Conservation (phyloP, 2,113 vertebrate species). For the Albula goreensis region DNA sequence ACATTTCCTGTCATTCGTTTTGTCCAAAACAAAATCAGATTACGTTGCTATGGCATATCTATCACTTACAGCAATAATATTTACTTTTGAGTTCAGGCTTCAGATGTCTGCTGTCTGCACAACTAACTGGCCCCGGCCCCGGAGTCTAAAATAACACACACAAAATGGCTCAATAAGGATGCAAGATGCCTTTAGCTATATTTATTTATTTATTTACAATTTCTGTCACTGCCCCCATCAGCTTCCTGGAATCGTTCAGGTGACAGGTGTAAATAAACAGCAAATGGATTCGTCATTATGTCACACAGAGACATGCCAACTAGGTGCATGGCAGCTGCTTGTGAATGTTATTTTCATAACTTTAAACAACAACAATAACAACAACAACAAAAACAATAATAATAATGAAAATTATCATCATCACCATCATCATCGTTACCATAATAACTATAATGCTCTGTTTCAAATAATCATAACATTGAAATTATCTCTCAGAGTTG, state of each 20-base stretch:
- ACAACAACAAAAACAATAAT: too few species aligned
- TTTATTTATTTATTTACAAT: not conserved
- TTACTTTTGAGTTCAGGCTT: not conserved
- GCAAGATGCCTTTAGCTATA: not conserved
- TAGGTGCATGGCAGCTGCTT: not conserved
- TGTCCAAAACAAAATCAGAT: not conserved
- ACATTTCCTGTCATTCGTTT: not conserved
- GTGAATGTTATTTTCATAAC: not conserved
- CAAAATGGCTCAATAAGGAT: not conserved
- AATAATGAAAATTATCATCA: too few species aligned
- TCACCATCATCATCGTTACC: too few species aligned
- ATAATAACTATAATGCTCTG: not conserved
- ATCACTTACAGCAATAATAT: not conserved
- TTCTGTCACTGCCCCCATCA: not conserved
- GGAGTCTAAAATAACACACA: not conserved
- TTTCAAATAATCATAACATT: not conserved
- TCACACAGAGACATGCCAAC: not conserved
- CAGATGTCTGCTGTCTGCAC: not conserved
- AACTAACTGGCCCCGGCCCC: not conserved
- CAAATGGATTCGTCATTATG: not conserved
- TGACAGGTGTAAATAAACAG: not conserved
- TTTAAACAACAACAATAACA: too few species aligned
- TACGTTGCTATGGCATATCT: not conserved
- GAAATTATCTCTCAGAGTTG: not conserved
- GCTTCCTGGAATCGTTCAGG: not conserved